Evolutionary conservation across 2,797 vertebrate species (phyloP).

Genomic region (Luscinia megarhynchos): DNA sequence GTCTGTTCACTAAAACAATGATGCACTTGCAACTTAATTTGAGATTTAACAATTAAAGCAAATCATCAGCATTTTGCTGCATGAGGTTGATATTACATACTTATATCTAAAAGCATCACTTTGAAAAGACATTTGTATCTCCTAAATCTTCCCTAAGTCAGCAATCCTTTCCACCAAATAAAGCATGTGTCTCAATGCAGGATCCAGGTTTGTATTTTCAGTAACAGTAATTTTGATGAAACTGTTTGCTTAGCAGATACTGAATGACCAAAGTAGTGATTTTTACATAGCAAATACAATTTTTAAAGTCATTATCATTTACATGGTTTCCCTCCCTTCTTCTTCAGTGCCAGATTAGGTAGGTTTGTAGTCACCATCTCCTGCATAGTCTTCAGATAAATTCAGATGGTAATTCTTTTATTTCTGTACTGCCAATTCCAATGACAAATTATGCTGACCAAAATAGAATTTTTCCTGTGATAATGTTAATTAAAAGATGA

Average conservation of each 20-base stretch:
- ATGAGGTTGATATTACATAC: background rate
- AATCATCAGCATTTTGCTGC: background rate
- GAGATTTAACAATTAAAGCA: background rate
- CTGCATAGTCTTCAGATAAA: constrained; percentile 17
- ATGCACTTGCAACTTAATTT: background rate
- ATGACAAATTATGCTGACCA: constrained; percentile 61
- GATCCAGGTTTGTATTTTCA: background rate
- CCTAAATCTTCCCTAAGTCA: constrained; percentile 8
- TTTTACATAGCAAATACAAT: constrained; percentile 33
- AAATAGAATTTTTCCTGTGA: constrained; percentile 66
- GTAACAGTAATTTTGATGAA: constrained; percentile 38
- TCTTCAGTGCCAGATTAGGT: background rate
- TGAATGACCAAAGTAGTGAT: background rate
- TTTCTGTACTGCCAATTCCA: constrained; percentile 56
- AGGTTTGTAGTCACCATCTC: constrained; percentile 34
- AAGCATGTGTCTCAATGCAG: background rate
- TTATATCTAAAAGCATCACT: background rate
- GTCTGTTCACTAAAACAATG: background rate
- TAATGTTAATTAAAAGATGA: constrained; percentile 72
- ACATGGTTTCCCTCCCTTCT: constrained; percentile 17
- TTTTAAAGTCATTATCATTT: constrained; percentile 36
- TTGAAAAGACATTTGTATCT: background rate
- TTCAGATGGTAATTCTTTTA: constrained; percentile 64
- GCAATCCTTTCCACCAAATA: background rate
- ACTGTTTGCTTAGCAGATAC: constrained; percentile 13